phyloP scores from a whole-genome alignment of 2,797 vertebrate genomes.

The Mormyrus hasselquistii region DNA sequence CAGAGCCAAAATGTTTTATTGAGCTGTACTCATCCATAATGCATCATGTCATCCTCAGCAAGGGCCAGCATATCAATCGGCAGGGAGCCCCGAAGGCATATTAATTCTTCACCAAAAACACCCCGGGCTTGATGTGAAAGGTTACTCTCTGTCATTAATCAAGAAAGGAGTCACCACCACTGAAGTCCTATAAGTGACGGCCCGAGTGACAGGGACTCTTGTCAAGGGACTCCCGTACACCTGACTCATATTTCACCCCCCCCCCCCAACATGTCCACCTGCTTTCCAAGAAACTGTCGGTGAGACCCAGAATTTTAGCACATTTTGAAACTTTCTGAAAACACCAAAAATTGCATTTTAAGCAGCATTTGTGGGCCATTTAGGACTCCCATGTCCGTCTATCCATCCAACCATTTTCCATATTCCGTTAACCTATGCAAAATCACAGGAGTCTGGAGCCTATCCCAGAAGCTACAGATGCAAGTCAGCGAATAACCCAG shows the following conservation, averaged over 20 bases:
- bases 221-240: not conserved
- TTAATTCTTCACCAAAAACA: slow-evolving; percentile 33
- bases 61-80: slow-evolving; percentile 46
- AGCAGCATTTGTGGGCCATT: not conserved
- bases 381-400: not conserved
- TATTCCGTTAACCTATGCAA: not conserved
- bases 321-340: not conserved
- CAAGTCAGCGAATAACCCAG: not conserved
- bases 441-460: not conserved
- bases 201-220: not conserved
- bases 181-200: not conserved
- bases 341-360: not conserved
- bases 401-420: not conserved
- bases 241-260: not conserved
- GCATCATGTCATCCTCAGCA: slow-evolving; percentile 42
- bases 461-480: not conserved
- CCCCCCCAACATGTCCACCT: not conserved
- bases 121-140: slow-evolving; percentile 32
- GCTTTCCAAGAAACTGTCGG: not conserved
- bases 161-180: not conserved
- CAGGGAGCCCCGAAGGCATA: slow-evolving; percentile 26
- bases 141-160: slow-evolving; percentile 39
- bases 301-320: not conserved
- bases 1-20: slow-evolving; percentile 41
- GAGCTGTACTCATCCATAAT: slow-evolving; percentile 45